These are phyloP conservation scores for Mycalesis mineus DNA, from an alignment of 2,888 invertebrate genomes.

Conservation along the genomic window DNA sequence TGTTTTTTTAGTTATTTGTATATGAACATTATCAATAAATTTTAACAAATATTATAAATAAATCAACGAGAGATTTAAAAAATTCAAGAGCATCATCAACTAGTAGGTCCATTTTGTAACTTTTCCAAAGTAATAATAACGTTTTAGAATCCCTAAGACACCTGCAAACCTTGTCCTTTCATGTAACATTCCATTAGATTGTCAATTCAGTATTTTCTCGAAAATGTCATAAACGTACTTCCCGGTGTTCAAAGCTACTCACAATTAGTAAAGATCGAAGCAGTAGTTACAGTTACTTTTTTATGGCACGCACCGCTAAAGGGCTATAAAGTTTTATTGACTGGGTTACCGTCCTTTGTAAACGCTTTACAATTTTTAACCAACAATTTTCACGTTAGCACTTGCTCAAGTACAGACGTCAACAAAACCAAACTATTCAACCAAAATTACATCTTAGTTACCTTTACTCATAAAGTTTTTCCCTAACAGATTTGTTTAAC, in stretches of 20 bases:
- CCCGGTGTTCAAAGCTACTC: conserved; percentile 11
- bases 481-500: neutral
- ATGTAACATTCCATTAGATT: no score
- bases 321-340: conserved; percentile 50
- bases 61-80: no score
- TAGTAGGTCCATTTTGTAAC: no score
- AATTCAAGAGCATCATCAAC: no score
- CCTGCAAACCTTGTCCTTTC: no score
- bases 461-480: neutral
- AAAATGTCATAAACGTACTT: conserved; percentile 12
- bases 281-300: conserved; percentile 44
- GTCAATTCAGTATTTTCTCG: neutral
- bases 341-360: conserved; percentile 39
- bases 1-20: no score
- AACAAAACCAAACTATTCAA: neutral
- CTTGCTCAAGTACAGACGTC: conserved; percentile 33
- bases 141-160: no score
- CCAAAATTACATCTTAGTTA: neutral
- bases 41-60: no score
- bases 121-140: no score
- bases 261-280: conserved; percentile 11
- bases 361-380: conserved; percentile 31
- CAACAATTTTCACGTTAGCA: conserved; percentile 38
- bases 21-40: no score
- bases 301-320: conserved; percentile 38